These are phyloP conservation scores for Dyspetes luteomarginatus DNA, from an alignment of 2,888 invertebrate genomes.

Conservation along the genomic window DNA sequence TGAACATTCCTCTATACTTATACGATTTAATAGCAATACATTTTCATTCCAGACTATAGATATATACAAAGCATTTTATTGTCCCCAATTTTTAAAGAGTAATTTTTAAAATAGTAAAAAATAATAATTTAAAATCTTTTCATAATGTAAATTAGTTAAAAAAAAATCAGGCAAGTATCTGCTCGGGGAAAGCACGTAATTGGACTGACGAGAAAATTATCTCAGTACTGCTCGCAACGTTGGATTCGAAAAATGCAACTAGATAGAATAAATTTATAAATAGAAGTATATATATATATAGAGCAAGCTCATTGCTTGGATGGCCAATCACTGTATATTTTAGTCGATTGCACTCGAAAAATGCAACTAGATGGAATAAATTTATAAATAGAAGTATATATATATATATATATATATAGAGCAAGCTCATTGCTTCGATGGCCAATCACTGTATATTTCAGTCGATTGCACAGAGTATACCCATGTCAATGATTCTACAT, in stretches of 20 bases:
- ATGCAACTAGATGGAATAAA: conserved; percentile 19
- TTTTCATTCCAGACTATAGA: no score
- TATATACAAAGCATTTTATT: no score
- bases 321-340: no score
- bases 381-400: conserved; percentile 15
- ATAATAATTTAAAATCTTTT: not conserved
- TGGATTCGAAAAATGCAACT: conserved; percentile 25
- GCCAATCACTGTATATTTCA: not conserved
- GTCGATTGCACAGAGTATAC: conserved; percentile 22
- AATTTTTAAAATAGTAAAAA: no score
- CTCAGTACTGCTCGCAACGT: conserved; percentile 35
- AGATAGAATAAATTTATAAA: conserved; percentile 23
- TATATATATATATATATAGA: no score
- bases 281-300: conserved; percentile 6
- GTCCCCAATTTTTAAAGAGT: no score
- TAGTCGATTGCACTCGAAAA: conserved; percentile 33
- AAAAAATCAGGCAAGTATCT: conserved; percentile 7
- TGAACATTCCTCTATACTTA: no score
- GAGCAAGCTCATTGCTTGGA: not conserved
- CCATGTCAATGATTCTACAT: conserved; percentile 33
- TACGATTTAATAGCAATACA: no score
- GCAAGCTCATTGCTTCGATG: not conserved
- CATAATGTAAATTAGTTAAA: not conserved
- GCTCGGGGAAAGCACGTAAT: conserved; percentile 61
- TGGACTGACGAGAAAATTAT: conserved; percentile 61